These are phyloP conservation scores for Ciconia boyciana DNA, from an alignment of 2,113 vertebrate species.

Conservation along the genomic window DNA sequence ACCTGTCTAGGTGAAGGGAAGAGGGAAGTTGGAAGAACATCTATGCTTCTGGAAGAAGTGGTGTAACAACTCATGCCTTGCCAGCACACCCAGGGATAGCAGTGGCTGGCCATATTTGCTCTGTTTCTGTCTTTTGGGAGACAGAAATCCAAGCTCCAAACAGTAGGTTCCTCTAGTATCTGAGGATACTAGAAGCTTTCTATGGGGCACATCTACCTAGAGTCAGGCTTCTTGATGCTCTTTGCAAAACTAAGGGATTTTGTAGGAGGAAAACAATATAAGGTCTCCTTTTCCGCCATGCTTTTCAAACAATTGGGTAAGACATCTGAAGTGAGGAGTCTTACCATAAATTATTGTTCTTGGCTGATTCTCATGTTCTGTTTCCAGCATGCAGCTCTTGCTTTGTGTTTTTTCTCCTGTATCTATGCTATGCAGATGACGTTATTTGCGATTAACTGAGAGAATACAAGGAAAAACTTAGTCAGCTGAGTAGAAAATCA, in stretches of 20 bases:
- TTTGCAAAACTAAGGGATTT: neutral
- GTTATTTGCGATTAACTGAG: neutral
- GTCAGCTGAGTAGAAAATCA: neutral
- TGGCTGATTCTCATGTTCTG: neutral
- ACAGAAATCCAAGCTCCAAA: neutral
- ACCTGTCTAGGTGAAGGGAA: neutral
- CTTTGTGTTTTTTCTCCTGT: neutral
- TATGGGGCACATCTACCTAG: neutral
- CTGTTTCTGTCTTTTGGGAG: neutral
- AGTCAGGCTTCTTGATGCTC: neutral
- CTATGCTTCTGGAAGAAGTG: neutral
- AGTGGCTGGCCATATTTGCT: neutral
- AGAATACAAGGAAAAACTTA: constrained; percentile 2
- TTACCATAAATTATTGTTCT: neutral
- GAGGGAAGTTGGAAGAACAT: neutral
- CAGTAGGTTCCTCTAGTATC: neutral
- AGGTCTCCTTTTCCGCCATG: neutral
- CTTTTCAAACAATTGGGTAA: neutral
- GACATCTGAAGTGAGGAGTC: neutral
- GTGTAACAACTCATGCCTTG: neutral
- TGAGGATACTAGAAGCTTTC: neutral
- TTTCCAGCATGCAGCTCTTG: neutral
- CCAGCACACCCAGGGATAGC: neutral
- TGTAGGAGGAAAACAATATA: neutral
- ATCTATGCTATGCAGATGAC: neutral